Percentiles rank a stretch among this genome's conserved stretches.
phyloP scores from a whole-genome alignment of 1,140 invertebrate genomes.

The Megalonaias nervosa region DNA sequence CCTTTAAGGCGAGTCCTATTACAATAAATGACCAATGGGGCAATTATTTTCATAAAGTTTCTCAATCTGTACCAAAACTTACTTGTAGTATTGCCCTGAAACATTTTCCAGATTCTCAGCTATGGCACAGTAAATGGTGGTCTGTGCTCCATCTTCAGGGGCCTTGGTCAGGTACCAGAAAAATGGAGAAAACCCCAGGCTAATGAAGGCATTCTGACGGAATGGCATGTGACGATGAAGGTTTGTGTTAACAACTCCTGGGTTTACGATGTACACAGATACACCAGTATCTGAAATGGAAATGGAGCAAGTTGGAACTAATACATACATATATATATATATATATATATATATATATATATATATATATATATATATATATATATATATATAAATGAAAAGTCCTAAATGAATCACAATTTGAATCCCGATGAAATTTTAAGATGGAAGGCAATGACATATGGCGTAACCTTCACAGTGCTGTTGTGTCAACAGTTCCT shows the following conservation, averaged over 20 bases:
- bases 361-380: constrained; percentile 1
- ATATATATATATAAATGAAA: not conserved
- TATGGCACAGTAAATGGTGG: constrained; percentile 66
- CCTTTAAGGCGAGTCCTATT: not conserved
- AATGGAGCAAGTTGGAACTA: constrained; percentile 3
- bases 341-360: not conserved
- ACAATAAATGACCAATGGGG: not conserved
- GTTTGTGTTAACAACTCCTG: constrained; percentile 87
- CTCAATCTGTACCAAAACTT: constrained; percentile 20
- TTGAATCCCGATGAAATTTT: too few species aligned
- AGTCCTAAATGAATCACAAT: too few species aligned
- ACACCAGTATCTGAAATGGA: constrained; percentile 76
- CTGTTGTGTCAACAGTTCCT: too few species aligned
- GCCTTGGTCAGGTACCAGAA: constrained; percentile 66
- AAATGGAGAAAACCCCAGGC: constrained; percentile 57
- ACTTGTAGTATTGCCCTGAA: constrained; percentile 84
- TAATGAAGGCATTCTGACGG: constrained; percentile 61
- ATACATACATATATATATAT: not conserved
- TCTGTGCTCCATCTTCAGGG: constrained; percentile 71
- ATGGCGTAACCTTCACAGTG: too few species aligned
- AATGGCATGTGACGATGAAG: constrained; percentile 82
- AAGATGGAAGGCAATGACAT: too few species aligned
- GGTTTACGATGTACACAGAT: constrained; percentile 88
- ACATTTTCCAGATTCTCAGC: constrained; percentile 82
- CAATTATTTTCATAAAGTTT: not conserved